Evolutionary conservation across 2,797 vertebrate genomes (phyloP).

Genomic region (Poeciliopsis infans): DNA sequence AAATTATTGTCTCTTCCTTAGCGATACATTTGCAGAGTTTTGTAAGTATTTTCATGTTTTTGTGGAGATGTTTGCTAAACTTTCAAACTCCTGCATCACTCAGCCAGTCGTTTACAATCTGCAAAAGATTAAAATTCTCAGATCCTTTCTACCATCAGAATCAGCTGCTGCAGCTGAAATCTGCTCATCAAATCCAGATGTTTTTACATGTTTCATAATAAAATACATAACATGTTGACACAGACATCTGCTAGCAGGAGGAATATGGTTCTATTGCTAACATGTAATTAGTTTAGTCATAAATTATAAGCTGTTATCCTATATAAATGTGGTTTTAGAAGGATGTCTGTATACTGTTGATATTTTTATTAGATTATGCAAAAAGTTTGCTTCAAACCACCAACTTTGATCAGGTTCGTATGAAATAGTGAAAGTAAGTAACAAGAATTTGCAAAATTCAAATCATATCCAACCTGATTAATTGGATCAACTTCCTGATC

Average conservation of each 20-base stretch:
- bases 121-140: conserved; percentile 4
- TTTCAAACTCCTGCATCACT: neutral
- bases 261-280: neutral
- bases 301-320: neutral
- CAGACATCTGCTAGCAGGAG: conserved; percentile 2
- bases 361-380: neutral
- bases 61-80: neutral
- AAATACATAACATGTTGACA: neutral
- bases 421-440: neutral
- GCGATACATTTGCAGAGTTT: neutral
- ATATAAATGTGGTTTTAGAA: neutral
- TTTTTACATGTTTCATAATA: conserved; percentile 3
- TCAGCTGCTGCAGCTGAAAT: neutral
- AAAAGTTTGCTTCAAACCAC: neutral
- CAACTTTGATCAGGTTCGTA: neutral
- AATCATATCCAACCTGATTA: neutral
- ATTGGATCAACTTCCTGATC: neutral
- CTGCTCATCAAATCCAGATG: neutral
- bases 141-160: neutral
- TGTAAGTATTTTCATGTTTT: neutral
- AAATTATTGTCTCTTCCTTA: neutral
- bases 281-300: neutral
- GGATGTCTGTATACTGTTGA: neutral
- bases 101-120: neutral
- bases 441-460: neutral